Base-by-base conservation (phyloP, 2,797 vertebrate genomes). In the Spinus olivaceus region DNA sequence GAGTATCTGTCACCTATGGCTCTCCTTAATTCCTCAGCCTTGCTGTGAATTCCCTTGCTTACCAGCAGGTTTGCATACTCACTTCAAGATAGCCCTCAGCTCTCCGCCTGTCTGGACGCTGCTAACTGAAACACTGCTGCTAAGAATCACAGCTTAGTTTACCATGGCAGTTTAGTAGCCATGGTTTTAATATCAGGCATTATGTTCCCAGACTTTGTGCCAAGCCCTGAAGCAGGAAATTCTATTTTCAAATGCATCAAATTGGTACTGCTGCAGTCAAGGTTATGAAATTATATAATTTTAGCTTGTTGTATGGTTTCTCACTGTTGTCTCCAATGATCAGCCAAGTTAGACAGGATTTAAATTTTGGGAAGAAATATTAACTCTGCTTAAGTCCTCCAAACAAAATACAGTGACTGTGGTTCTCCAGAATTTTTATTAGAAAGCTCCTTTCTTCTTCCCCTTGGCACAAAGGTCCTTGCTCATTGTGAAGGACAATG, bases 171-270 rank as follows among this genome's bases (percentile, higher is more conserved):
- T 64, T 85, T 20, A 61, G 67, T 7, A 85, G 46, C 21, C 60
- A 17, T 14, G 20, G 35, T 46, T 90, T 86, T 73, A 88, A 50
- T 30, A 73, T 22, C 35, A 69, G 32, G 27, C 37, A 57, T 53
- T 49, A 73, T 6, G 37, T 33, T 76, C 67, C 81, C 49, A 90
- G 49, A 80, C 53, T n/a, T 41, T 2, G 0, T 64, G 71, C 66
- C 41, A 71, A 84, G 49, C 50, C 22, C 46, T 9, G 14, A 86
- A 54, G 67, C 12, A 80, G 37, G 49, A 95, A 94, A 88, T 77
- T 90, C 67, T 92, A 53, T 82, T 93, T 93, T 84, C 78, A 94
- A 70, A 88, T 66, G 28, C 49, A 95, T 67, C 63, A 63, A 59
- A 90, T 30, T 64, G 46, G 56, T 71, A 79, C 33, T 84, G 54